Conservation (phyloP, 2,113 vertebrate species). For the Vicugna pacos region DNA sequence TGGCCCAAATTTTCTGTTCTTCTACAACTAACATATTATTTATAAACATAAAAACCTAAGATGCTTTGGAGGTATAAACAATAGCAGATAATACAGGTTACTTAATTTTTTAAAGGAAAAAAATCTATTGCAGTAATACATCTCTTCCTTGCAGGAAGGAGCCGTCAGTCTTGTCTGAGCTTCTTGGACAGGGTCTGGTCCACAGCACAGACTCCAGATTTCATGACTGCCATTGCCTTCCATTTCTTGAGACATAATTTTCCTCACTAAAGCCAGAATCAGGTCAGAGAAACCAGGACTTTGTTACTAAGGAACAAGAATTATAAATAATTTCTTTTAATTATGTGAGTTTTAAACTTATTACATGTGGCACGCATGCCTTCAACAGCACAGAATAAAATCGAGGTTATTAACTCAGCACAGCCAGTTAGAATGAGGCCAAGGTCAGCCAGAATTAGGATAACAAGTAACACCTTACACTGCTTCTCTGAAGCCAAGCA, state of each 20-base stretch:
- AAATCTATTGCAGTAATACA: neutral
- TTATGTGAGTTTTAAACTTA: conserved; percentile 18
- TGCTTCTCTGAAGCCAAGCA: neutral
- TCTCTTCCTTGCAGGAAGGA: neutral
- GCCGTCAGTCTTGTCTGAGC: neutral
- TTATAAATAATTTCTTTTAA: conserved; percentile 59
- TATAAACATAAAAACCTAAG: neutral
- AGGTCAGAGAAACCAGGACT: conserved; percentile 39
- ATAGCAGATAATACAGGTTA: neutral
- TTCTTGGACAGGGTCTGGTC: neutral
- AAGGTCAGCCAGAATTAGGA: neutral
- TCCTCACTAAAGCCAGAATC: conserved; percentile 16
- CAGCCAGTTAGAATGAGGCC: neutral
- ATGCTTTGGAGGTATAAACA: neutral
- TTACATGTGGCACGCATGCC: neutral
- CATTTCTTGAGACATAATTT: neutral
- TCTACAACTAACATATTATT: neutral
- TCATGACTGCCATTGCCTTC: neutral
- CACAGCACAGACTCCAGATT: neutral
- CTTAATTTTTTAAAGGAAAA: conserved; percentile 10
- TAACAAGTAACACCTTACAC: neutral
- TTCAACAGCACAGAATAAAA: conserved; percentile 28
- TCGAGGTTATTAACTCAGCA: neutral
- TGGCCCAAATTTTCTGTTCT: neutral
- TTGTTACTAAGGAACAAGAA: conserved; percentile 17